A percentile compares a stretch with the other conserved stretches of the same genome.
Conservation (phyloP, 2,888 invertebrate genomes). For the Brenthis hecate region DNA sequence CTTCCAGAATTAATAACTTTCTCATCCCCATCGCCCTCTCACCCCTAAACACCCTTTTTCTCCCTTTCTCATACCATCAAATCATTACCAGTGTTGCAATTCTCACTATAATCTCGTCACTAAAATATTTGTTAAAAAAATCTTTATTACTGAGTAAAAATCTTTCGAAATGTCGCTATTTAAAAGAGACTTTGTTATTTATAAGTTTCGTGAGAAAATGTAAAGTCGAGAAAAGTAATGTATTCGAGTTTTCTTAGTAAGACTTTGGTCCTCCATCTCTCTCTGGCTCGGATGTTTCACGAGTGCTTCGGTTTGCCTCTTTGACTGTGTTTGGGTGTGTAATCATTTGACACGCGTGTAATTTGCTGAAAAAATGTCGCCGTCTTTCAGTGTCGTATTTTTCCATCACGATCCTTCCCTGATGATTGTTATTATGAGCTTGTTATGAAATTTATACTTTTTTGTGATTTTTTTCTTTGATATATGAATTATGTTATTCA, state of each 20-base stretch:
- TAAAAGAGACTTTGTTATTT: background rate
- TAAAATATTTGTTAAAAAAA: background rate
- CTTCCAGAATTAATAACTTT: constrained; percentile 82
- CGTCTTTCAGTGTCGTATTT: constrained; percentile 52
- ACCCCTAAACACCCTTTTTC: constrained; percentile 49
- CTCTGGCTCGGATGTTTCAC: constrained; percentile 72
- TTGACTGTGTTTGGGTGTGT: constrained; percentile 80
- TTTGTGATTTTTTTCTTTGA: constrained; percentile 36
- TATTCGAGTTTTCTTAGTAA: constrained; percentile 58
- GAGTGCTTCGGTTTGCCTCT: constrained; percentile 80
- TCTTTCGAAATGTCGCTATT: background rate
- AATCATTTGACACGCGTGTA: constrained; percentile 78
- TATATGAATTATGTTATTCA: constrained; percentile 32
- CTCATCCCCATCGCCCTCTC: constrained; percentile 57
- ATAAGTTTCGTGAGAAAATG: background rate
- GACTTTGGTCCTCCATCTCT: constrained; percentile 52
- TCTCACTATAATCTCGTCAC: constrained; percentile 46
- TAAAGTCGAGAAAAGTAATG: background rate
- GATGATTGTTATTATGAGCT: constrained; percentile 60
- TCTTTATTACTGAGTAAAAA: background rate
- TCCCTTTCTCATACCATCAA: constrained; percentile 50
- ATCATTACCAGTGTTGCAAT: constrained; percentile 50
- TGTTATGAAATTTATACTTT: constrained; percentile 39
- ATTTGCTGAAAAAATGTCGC: constrained; percentile 77
- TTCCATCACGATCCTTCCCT: constrained; percentile 58